Evolutionary conservation across 2,113 vertebrate species (phyloP), one percentile per base, ranked within the genome.

Genomic region (Lophius piscatorius): DNA sequence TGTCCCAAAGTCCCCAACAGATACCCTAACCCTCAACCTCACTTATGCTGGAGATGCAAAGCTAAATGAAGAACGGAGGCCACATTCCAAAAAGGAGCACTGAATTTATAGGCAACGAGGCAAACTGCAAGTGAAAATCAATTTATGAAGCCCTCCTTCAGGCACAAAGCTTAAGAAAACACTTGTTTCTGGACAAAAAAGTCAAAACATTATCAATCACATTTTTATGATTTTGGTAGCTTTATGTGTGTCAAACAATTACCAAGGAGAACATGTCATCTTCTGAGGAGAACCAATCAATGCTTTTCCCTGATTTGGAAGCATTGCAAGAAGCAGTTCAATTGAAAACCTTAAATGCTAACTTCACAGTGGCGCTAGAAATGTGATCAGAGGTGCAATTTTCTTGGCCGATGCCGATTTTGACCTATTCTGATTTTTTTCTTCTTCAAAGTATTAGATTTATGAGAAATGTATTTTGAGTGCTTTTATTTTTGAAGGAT

Each of bases 1-100:
- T 17, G 26, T 74, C 35, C 57, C 63, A 55, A 42, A 45, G 38
- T 70, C 54, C 29, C 22, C 12, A 3, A 50, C 12, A 61, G 65
- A 60, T 16, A 56, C 20, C 58, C 34, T 47, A 28, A 28, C 8
- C 6, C 29, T 10, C 29, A 1, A 31, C 8, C 29, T 10, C 40
- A 75, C 48, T 51, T 38, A 74, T 51, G 42, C 44, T 69, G 33
- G 13, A 38, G 56, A 61, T 47, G 72, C 63, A 67, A 76, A 71
- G 56, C 40, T 13, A 2, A 36, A 6, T 3, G 52, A 49, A 76
- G 49, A 74, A 78, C 72, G 73, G 69, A 64, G 16, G 28, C 39
- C 14, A 6, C 0, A n/a, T 40, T 68, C 51, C 55, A 76, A 66
- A 76, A 72, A 71, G 51, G 10, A 62, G 63, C 2, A 2, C 34